Percentiles rank a stretch among this genome's conserved stretches.
Evolutionary conservation across 2,797 vertebrate species (phyloP).

Genomic region (Cyclura pinguis): DNA sequence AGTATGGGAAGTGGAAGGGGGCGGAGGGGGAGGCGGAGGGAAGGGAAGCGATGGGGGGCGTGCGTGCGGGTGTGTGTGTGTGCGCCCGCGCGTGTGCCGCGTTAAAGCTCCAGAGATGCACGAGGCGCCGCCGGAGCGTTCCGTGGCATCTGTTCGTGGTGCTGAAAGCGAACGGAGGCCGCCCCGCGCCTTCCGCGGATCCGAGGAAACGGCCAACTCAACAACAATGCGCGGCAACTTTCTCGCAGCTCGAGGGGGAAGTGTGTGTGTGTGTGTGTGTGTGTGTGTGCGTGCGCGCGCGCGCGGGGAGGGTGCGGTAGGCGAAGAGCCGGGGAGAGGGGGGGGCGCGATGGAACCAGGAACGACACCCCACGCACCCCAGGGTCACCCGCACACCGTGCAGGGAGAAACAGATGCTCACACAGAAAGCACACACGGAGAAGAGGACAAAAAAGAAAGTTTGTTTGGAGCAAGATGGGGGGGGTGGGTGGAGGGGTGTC

Average conservation of each 20-base stretch:
- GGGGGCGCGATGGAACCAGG: too few relatives aligned
- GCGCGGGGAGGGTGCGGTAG: neutral
- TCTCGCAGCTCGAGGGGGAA: conserved; percentile 26
- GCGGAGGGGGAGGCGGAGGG: too few relatives aligned
- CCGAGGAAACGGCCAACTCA: conserved; percentile 63
- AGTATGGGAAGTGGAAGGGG: neutral
- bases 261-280: too few relatives aligned
- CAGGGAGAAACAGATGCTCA: neutral
- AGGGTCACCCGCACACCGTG: conserved; percentile 3
- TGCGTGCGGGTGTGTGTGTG: neutral
- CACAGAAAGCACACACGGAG: conserved; percentile 14
- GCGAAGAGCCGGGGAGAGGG: too few relatives aligned
- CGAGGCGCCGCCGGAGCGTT: conserved; percentile 45
- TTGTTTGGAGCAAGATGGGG: conserved; percentile 52
- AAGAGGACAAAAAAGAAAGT: conserved; percentile 59
- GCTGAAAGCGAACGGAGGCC: conserved; percentile 80
- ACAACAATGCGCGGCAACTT: conserved; percentile 70
- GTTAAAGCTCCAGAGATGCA: conserved; percentile 8
- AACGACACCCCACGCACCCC: neutral
- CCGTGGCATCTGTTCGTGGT: conserved; percentile 86
- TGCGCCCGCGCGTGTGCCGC: neutral
- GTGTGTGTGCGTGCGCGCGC: too few relatives aligned
- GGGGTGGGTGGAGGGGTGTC: neutral
- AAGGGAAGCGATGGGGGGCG: too few relatives aligned
- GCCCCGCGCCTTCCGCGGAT: conserved; percentile 60